phyloP scores from a whole-genome alignment of 1,140 invertebrate genomes.

The Drosophila trapezifrons region DNA sequence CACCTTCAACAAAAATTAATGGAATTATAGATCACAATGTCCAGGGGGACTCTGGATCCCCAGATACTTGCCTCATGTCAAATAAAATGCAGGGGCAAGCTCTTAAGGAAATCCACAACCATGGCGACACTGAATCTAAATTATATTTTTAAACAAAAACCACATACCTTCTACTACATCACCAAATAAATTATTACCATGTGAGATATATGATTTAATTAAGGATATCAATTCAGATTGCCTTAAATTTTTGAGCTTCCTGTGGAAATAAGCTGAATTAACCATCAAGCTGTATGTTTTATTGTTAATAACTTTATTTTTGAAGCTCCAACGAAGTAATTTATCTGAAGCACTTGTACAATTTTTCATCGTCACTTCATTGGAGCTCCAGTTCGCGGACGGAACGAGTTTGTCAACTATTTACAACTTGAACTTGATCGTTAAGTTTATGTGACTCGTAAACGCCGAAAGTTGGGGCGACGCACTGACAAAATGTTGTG shows the following conservation, averaged over 20 bases:
- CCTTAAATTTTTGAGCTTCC: too few species aligned
- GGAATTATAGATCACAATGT: constrained; percentile 44
- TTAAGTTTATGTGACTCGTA: constrained; percentile 77
- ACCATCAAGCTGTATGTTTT: not conserved
- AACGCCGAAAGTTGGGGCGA: constrained; percentile 60
- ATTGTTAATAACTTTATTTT: constrained; percentile 13
- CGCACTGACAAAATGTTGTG: constrained; percentile 75
- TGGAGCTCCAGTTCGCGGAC: not conserved
- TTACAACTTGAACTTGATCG: constrained; percentile 72
- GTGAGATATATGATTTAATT: too few species aligned
- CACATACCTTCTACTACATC: too few species aligned
- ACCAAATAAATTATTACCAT: too few species aligned
- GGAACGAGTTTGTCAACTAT: constrained; percentile 63
- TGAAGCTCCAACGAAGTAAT: not conserved
- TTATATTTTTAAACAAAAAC: not conserved
- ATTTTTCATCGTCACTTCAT: constrained; percentile 55
- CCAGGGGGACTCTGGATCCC: constrained; percentile 6
- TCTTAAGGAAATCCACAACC: not conserved
- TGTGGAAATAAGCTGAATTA: too few species aligned
- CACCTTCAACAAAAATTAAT: constrained; percentile 57
- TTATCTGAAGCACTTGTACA: not conserved
- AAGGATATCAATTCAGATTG: too few species aligned
- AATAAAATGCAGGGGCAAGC: not conserved
- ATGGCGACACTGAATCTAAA: too few species aligned
- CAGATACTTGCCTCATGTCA: constrained; percentile 2